phyloP scores from a whole-genome alignment of 1,140 invertebrate species.

The Drosophila insularis region DNA sequence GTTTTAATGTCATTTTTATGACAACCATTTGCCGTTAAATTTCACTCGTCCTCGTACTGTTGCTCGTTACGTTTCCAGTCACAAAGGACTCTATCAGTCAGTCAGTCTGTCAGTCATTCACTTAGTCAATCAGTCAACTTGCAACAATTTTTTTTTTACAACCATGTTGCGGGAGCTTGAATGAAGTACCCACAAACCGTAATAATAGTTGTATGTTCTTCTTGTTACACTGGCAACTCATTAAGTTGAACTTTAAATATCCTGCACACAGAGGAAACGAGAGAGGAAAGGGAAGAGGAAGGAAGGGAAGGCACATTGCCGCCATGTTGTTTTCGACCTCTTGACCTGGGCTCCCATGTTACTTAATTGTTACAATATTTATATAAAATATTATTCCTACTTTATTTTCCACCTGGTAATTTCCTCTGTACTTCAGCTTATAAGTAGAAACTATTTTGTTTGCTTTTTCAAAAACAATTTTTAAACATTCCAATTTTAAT shows the following conservation, averaged over 20 bases:
- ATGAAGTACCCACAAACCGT: conserved; percentile 45
- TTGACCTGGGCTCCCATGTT: conserved; percentile 18
- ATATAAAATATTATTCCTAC: background rate
- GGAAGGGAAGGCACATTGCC: background rate
- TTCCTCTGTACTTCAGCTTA: conserved; percentile 38
- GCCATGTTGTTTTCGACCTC: conserved; percentile 36
- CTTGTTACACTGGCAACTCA: conserved; percentile 53
- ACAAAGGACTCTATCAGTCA: conserved; percentile 29
- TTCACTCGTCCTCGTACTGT: conserved; percentile 1
- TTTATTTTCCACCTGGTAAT: conserved; percentile 22
- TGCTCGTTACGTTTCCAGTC: conserved; percentile 4
- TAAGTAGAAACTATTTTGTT: conserved; percentile 14
- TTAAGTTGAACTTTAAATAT: conserved; percentile 43
- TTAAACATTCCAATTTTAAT: conserved; percentile 26
- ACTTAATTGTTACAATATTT: conserved; percentile 8
- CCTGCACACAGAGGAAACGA: conserved; percentile 8
- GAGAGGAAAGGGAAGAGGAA: background rate
- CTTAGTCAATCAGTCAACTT: conserved; percentile 42
- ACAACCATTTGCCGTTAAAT: conserved; percentile 45
- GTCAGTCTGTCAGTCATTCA: conserved; percentile 34
- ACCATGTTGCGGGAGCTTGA: conserved; percentile 22
- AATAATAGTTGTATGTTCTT: conserved; percentile 46
- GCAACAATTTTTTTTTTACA: conserved; percentile 46
- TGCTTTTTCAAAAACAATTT: conserved; percentile 46
- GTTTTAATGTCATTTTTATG: conserved; percentile 62